phyloP scores from a whole-genome alignment of 2,797 vertebrate genomes.

The Atherinosoma microstoma region DNA sequence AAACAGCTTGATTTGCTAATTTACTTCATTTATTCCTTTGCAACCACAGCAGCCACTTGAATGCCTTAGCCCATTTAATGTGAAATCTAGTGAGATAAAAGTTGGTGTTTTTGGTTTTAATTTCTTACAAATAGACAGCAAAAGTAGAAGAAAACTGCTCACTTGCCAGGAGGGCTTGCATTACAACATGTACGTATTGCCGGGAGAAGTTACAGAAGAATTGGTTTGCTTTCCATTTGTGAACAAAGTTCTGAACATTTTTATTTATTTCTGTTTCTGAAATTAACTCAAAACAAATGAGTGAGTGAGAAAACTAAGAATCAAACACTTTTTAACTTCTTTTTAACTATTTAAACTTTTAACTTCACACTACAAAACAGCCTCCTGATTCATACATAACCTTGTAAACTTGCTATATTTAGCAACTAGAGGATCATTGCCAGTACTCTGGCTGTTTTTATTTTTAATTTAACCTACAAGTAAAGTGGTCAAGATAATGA shows the following conservation, averaged over 20 bases:
- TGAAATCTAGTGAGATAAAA: background rate
- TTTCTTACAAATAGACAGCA: background rate
- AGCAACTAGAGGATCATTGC: background rate
- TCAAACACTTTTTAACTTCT: background rate
- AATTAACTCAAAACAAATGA: background rate
- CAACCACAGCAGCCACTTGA: background rate
- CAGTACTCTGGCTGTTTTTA: background rate
- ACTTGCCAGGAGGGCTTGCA: background rate
- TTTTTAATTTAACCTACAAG: background rate
- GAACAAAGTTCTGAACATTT: background rate
- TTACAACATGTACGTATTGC: background rate
- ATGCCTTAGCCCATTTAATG: background rate
- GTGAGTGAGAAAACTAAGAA: background rate
- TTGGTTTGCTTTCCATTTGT: background rate
- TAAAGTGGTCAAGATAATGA: conserved; percentile 1
- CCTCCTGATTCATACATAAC: background rate
- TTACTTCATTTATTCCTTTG: background rate
- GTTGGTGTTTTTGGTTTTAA: background rate
- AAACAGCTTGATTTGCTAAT: background rate
- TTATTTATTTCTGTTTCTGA: background rate
- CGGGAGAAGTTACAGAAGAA: background rate
- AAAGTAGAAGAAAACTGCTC: background rate
- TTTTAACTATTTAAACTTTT: no score
- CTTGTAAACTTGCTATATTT: background rate
- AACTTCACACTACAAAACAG: background rate